Evolutionary conservation across 2,113 vertebrate species (phyloP).

Genomic region (Chloropsis hardwickii): DNA sequence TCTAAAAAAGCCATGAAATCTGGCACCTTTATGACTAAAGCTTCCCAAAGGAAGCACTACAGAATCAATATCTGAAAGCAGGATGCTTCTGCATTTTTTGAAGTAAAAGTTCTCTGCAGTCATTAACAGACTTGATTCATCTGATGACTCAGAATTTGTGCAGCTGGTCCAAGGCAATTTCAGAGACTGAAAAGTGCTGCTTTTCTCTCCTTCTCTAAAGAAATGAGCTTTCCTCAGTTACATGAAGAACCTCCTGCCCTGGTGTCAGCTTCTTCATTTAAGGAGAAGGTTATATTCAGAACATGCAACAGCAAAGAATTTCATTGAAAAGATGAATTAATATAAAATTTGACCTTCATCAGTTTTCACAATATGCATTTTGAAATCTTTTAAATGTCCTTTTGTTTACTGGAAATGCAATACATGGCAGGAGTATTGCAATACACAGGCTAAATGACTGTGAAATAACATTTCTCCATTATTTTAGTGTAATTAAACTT

Average conservation of each 20-base stretch:
- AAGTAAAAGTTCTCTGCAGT: background rate
- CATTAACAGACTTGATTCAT: background rate
- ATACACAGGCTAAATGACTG: background rate
- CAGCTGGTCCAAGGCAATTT: slow-evolving; percentile 9
- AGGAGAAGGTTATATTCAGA: background rate
- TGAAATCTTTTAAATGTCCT: background rate
- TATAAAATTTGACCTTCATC: background rate
- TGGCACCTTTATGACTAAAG: background rate
- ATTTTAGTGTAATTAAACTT: background rate
- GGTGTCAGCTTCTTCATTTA: background rate
- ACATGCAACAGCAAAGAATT: background rate
- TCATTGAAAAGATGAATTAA: background rate
- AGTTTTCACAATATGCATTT: background rate
- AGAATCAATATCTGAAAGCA: background rate
- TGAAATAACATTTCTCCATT: background rate
- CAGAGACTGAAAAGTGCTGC: background rate
- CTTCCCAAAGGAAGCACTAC: background rate
- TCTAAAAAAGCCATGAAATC: background rate
- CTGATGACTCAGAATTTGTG: slow-evolving; percentile 26
- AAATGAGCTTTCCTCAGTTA: background rate
- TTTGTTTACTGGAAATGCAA: background rate
- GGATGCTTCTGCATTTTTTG: background rate
- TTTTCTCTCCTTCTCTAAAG: background rate
- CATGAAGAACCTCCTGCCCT: background rate
- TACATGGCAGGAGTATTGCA: background rate